Evolutionary conservation across 2,797 vertebrate species (phyloP), one percentile per base, ranked within the genome.

Genomic region (Enteromius viviparus): DNA sequence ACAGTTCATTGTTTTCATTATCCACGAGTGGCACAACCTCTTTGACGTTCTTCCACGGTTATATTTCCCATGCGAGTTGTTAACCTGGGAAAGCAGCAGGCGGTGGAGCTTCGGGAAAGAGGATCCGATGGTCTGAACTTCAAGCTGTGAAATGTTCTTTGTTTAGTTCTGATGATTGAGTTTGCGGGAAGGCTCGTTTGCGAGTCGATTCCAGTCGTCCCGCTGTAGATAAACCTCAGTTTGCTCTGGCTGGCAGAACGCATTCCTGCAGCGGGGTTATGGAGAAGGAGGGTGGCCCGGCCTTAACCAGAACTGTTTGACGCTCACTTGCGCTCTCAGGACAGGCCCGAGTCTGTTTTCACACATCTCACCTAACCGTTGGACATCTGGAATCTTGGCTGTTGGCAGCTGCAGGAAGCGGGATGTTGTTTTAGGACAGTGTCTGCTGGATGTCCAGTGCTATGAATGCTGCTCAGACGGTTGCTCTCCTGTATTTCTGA

Each of bases 201-300:
- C 78, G 78, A 84, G 87, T 90, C 76, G 3, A 90, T 90, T 91
- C 86, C 90, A 88, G 89, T 84, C 87, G 81, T 90, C 92, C 85
- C 87, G 90, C 92, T 92, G 92, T 88, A 93, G 81, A 86, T 89
- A 89, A 77, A 91, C 91, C 91, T 91, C 87, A 84, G 92, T 92
- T 90, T 91, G 85, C 91, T 92, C 87, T 89, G 88, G 90, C 87
- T 37, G 42, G 81, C 64, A 47, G 62, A 37, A 64, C 23, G 65
- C 85, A 88, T 87, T 88, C 84, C 85, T 77, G 51, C 76, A 72
- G 78, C 66, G 51, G 80, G 78, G 80, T 71, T 64, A 51, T 23
- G 66, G 83, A 87, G 88, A 81, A 72, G 23, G 37, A 76, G 69
- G 66, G 78, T 55, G 72, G 77, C 84, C 80, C 14, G 79, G 66